A percentile compares a stretch with the other conserved stretches of the same genome.
Conservation (phyloP, 2,113 vertebrate species). For the Vireo altiloquus region DNA sequence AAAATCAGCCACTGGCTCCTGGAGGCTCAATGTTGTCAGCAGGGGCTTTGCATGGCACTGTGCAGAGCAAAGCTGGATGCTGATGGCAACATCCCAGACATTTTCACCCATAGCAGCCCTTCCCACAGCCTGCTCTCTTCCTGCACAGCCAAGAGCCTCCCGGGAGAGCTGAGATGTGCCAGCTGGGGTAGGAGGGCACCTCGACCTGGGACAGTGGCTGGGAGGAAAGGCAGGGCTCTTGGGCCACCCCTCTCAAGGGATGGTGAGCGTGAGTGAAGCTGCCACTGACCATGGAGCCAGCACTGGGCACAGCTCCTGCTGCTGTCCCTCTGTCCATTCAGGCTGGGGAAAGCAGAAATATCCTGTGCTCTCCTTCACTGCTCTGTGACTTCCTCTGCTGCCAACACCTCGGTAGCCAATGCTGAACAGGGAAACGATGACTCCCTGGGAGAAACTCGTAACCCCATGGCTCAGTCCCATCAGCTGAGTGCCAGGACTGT, state of each 20-base stretch:
- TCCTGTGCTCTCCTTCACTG: neutral
- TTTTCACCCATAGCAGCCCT: neutral
- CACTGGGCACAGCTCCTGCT: neutral
- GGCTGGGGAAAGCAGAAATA: neutral
- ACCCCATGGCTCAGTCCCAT: neutral
- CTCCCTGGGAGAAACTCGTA: neutral
- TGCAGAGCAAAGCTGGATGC: neutral
- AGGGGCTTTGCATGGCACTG: fast-evolving
- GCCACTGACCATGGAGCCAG: neutral
- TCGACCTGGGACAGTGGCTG: neutral
- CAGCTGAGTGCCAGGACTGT: neutral
- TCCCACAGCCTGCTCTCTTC: neutral
- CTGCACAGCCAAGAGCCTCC: neutral
- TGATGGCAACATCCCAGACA: neutral
- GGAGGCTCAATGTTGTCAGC: neutral
- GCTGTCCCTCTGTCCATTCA: neutral
- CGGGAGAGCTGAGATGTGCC: neutral
- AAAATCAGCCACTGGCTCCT: neutral
- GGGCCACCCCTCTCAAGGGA: neutral
- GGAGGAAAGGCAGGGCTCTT: neutral
- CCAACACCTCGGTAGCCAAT: neutral
- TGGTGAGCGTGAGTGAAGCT: neutral
- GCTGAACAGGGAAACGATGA: fast-evolving
- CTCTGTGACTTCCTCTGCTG: neutral
- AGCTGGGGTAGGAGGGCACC: fast-evolving